These are phyloP conservation scores for Amazona guildingii DNA, from an alignment of 2,113 vertebrate species.

Conservation along the genomic window DNA sequence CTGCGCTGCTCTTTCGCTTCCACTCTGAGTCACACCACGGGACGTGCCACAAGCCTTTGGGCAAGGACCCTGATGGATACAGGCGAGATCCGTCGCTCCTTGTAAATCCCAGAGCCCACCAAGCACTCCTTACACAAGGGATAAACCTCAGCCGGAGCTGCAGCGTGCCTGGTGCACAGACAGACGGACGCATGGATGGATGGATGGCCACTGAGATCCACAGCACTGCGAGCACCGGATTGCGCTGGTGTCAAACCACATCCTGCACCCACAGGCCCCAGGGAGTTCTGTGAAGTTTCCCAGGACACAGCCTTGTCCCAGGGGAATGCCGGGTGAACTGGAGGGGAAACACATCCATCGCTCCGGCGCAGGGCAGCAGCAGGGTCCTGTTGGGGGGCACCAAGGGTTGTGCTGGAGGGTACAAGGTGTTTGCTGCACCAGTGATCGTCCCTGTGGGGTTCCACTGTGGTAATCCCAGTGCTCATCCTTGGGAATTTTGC, in stretches of 20 bases:
- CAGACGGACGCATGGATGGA: not conserved
- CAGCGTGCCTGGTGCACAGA: not conserved
- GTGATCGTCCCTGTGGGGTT: rapidly evolving
- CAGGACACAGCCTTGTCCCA: not conserved
- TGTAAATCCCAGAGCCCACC: not conserved
- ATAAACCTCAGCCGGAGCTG: not conserved
- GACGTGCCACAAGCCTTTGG: not conserved
- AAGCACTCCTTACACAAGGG: not conserved
- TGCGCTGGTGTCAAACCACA: not conserved
- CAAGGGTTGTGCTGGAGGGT: not conserved
- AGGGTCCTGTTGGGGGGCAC: rapidly evolving
- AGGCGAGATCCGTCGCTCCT: not conserved
- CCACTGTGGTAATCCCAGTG: rapidly evolving
- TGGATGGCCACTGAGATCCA: not conserved
- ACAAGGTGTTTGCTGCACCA: not conserved
- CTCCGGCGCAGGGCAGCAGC: rapidly evolving
- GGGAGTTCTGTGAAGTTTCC: not conserved
- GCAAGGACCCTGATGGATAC: not conserved
- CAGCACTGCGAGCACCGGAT: rapidly evolving
- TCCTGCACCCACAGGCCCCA: not conserved
- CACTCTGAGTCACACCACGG: not conserved
- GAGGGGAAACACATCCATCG: not conserved
- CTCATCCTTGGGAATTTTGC: rapidly evolving
- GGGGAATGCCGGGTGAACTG: rapidly evolving
- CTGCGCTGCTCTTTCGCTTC: not conserved